Percentiles rank a stretch among this genome's conserved stretches.
phyloP scores from a whole-genome alignment of 2,888 invertebrate species.

The Andrena dorsata region DNA sequence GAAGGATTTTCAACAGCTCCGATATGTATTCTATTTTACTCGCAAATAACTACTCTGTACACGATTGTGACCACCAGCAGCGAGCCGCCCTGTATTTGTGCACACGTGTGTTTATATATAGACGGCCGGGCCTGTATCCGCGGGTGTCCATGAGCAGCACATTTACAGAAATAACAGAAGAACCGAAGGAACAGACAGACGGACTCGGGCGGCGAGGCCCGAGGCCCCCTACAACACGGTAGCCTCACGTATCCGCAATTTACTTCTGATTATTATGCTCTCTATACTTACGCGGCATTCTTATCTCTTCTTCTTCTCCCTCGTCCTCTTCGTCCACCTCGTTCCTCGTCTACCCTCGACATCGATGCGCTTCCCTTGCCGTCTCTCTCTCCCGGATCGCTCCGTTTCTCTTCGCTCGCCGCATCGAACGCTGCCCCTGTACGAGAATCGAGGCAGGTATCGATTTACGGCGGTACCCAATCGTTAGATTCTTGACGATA shows the following conservation, averaged over 20 bases:
- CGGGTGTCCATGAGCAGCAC: not conserved
- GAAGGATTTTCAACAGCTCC: too few species aligned
- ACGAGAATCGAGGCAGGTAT: conserved; percentile 58
- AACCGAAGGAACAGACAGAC: conserved; percentile 42
- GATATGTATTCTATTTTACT: too few species aligned
- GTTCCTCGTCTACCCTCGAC: conserved; percentile 27
- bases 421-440: conserved; percentile 24
- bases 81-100: not conserved
- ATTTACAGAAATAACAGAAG: conserved; percentile 36
- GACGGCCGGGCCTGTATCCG: not conserved
- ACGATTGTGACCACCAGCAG: too few species aligned
- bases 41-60: too few species aligned
- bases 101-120: not conserved
- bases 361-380: conserved; percentile 2
- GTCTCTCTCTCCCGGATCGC: conserved; percentile 21
- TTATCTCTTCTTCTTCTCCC: conserved; percentile 60
- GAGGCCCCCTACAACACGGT: conserved; percentile 80
- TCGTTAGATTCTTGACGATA: conserved; percentile 59
- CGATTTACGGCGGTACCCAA: conserved; percentile 61
- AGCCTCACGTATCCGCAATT: conserved; percentile 85
- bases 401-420: not conserved
- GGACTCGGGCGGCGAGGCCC: conserved; percentile 41
- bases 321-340: conserved; percentile 18
- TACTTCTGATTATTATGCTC: conserved; percentile 84
- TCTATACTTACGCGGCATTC: conserved; percentile 81